Base-by-base conservation (phyloP, 2,113 vertebrate genomes). In the Atherinomorus stipes region DNA sequence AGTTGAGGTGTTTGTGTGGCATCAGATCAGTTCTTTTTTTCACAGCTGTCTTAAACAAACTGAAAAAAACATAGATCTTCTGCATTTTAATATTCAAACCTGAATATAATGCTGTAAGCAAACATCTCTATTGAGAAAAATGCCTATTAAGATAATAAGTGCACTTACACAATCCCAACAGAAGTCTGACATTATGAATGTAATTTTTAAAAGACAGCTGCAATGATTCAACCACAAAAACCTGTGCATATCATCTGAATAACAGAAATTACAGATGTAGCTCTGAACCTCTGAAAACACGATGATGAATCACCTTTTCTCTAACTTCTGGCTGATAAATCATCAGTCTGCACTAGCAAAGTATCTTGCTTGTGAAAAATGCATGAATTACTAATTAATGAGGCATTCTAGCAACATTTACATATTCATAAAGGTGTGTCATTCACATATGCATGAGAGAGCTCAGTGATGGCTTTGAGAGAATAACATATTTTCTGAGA, bases 371-470 rank as follows among this genome's bases (percentile, higher is more conserved):
- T 84, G 90, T 95, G 91, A 94, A 93, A 95, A 94, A 94, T 94
- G 90, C 92, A 93, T 93, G 93, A 94, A 94, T 95, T 93, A 94
- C 94, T 94, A 94, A 94, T 95, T 94, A 94, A 95, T 94, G 93
- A 94, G 90, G 89, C 93, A 93, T 94, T 94, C 92, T 94, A 64
- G 87, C 81, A 83, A 89, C 84, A 94, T 95, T 94, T 95, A 91
- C 94, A 95, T 95, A 95, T 94, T 94, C 91, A 94, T 95, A 94
- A 94, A 94, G 94, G 93, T 93, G 93, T 93, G 93, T 93, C 92
- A 94, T 95, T 93, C 93, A 91, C 90, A 91, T 90, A 93, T 88
- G 93, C 93, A 93, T 91, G 93, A 95, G 89, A 70, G 91, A 87
- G 76, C 89, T 86, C 90, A 92, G 88, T 85, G 90, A 93, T 92